Base-by-base conservation (phyloP, 1,140 invertebrate genomes). In the Thereuonema tuberculata region DNA sequence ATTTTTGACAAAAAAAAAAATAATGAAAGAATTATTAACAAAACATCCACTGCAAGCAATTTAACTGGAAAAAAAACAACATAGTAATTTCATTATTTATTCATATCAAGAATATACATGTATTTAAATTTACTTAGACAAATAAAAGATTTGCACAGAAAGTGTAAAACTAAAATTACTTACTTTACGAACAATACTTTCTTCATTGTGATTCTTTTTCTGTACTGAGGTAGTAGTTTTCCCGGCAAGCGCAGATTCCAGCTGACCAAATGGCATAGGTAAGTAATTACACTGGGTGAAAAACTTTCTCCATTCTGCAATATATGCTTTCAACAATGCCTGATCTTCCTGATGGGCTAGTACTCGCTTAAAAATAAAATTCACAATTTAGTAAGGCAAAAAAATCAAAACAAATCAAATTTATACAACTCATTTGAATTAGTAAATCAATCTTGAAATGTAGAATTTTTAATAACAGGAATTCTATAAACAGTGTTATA, bases 251-350 rank as follows among this genome's bases (percentile, higher is more conserved):
- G 87, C 83, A 61, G 82, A 82, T 77, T 97, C 93, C 62, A 98
- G 76, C 73, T 93, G 91, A 50, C 85, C 82, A 78, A 98, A 98
- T 14, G 94, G 94, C 63, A 93, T 91, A 2, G 94, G 93, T 66
- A 98, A 77, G 76, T 96, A 98, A 72, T 90, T 87, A 74, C 93
- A 97, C 72, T 98, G 93, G 5, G 92, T 92, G 71, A 97, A 97
- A 77, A 98, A 98, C 69, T 95, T 96, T 47, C 89, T 80, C 94
- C 94, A 98, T 75, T 97, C 93, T 9, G 83, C 82, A 66, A 98
- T 97, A 69, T 98, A 98, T 9, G 93, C 89, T 75, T 93, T 93
- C 3, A 98, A 75, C 24, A 98, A 76, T 5, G 93, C 91, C 72
- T 95, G 90, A 68, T 98, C 93, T 70, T 97, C 93, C 62, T 90